Base-by-base conservation (phyloP, 2,888 invertebrate genomes). In the Pristionchus exspectatus region DNA sequence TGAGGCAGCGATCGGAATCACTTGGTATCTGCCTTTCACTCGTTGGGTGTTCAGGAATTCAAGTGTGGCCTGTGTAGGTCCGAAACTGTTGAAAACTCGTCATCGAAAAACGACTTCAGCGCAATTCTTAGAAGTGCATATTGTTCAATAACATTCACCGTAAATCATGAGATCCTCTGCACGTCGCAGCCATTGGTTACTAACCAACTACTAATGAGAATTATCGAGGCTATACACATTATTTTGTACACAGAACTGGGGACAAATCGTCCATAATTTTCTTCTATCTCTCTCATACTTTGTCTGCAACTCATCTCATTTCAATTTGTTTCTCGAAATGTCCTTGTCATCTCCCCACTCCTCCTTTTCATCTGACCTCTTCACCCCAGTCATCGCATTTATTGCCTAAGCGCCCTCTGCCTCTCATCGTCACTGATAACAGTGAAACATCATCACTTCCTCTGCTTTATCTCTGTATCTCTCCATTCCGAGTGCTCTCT, bases 351-450 rank as follows among this genome's bases (percentile, higher is more conserved):
- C 59, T 63, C 86, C 33, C 27, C 63, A 3, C 63, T 27, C 86
- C 38, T 54, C 59, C 59, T 63, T 30, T 63, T 63, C 74, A 21
- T 74, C 74, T 74, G 74, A 74, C 74, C 74, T 74, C 74, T 30
- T 24, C 27, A 38, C 24, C 38, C 74, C 14, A 74, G 74, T 44
- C 74, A 74, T 38, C 38, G 38, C 74, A 5, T 38, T 74, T 74
- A 33, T 16, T 63, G 63, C 24, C 21, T 24, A 63, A 63, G 63
- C 63, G 24, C n/a, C 63, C 63, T n/a, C 63, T 59, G 44, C 63
- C 21, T 66, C 24, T n/a, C 30, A 9, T 30, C 74, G 33, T 74
- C 74, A 74, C 74, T 74, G 74, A 74, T 74, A 74, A 74, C 21
- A 30, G 16, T 74, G 74, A 38, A 74, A 74, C 56, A 38, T 81